Evolutionary conservation across 2,113 vertebrate species (phyloP), one percentile per base, ranked within the genome.

Genomic region (Oxygymnocypris stewartii): DNA sequence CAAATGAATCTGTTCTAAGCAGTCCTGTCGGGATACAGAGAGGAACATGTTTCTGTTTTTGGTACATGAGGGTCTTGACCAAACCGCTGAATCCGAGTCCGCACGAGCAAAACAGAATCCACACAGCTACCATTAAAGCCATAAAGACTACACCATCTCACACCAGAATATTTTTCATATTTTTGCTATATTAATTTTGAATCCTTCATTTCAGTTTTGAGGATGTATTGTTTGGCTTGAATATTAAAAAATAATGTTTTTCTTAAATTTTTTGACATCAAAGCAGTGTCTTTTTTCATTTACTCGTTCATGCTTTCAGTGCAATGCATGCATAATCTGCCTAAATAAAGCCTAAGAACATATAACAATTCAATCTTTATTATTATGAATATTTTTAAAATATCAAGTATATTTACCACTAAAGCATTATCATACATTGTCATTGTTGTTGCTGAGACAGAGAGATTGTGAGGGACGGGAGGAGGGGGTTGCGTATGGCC

Each of bases 401-500:
- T 59, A 1, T 54, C 18, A 79, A 28, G 3, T 10, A 18, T 69
- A 79, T 82, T 76, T 20, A 54, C 57, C 23, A 44, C 13, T 44
- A 47, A 35, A 83, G 81, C 20, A 25, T 20, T 5, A 84, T 84
- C 85, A 59, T 28, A 37, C 44, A 78, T 35, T 74, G 2, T 6
- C 4, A 5, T 85, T n/a, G 13, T 51, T 61, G 40, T 82, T 49
- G 65, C 82, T 88, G 79, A 0, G 16, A 75, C 28, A 37, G 82
- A 81, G 85, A 88, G 76, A 86, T 87, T 84, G 84, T 13, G 76
- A 87, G 76, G 81, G 61, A 86, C 73, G 49, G 67, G 82, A 63
- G 76, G 84, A 63, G 4, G 73, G 73, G 87, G 78, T 78, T 47
- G 82, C 4, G 4, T 75, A 67, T 80, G 89, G 85, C 44, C 76